Conservation (phyloP, 2,888 invertebrate species). For the Cotesia congregata region DNA sequence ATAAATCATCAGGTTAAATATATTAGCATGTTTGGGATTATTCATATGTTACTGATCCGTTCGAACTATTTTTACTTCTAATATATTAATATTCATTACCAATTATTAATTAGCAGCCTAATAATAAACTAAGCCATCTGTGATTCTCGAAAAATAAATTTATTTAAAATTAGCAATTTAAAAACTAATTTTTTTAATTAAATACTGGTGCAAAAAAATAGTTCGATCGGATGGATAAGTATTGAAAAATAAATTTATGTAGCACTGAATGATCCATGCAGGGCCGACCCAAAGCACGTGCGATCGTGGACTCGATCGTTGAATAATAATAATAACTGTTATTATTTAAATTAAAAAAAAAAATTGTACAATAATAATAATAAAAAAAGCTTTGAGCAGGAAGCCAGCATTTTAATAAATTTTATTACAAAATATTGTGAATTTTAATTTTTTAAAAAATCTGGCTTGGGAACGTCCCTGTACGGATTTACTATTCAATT, state of each 20-base stretch:
- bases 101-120: too few relatives aligned
- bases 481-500: conserved; percentile 49
- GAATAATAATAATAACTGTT: neutral
- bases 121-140: too few relatives aligned
- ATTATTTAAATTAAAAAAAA: neutral
- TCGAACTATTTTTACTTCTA: conserved; percentile 18
- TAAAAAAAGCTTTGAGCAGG: conserved; percentile 55
- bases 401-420: conserved; percentile 51
- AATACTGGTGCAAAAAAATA: neutral
- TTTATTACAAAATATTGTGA: neutral
- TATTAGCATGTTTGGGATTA: conserved; percentile 40
- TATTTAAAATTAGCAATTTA: too few relatives aligned
- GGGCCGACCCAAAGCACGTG: conserved; percentile 67
- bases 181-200: too few relatives aligned
- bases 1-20: conserved; percentile 14
- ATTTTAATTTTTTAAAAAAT: neutral
- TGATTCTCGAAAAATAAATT: too few relatives aligned
- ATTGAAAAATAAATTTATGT: conserved; percentile 43
- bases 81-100: too few relatives aligned
- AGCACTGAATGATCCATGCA: conserved; percentile 65
- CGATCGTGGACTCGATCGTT: conserved; percentile 52
- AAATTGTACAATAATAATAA: conserved; percentile 39
- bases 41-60: conserved; percentile 28
- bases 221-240: conserved; percentile 39
- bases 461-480: conserved; percentile 65